Evolutionary conservation across 2,888 invertebrate genomes (phyloP), one percentile per base, ranked within the genome.

Genomic region (Gymnoscelis rufifasciata): DNA sequence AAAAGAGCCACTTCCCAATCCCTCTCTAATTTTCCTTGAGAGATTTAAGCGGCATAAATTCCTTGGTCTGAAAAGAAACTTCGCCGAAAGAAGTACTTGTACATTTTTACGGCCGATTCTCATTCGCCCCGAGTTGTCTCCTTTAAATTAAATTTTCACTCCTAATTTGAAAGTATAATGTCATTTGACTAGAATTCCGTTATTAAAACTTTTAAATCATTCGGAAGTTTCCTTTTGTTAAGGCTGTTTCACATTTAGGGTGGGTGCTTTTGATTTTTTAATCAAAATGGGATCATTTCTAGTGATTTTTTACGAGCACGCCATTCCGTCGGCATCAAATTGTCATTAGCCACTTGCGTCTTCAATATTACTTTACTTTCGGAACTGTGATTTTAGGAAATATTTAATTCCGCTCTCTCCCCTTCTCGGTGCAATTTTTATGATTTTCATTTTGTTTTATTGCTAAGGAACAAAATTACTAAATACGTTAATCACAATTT

Each of bases 131-230:
- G 78, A 83, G 74, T 86, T 87, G 87, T 86, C 86, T 81, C 86
- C 84, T 87, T 88, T 88, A 88, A 89, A 89, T 89, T 89, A 88
- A 89, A 89, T 89, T 89, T 89, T 88, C 88, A 88, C 88, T 88
- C 86, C 84, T 83, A 89, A 89, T 89, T 89, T 89, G 88, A 89
- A 89, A 89, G 88, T 89, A 88, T 89, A 89, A 89, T 88, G 89
- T 88, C 88, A 88, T 89, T 84, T 82, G 80, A 88, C 84, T 89
- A 82, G 88, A 78, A 88, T 82, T 83, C 74, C 78, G 86, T 88
- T 89, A 89, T 88, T 89, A 89, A 88, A 89, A 88, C 83, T 86
- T 88, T 86, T 88, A 88, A 88, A 89, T 89, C 88, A 89, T 89
- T 82, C 78, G 75, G 75, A 83, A 81, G 75, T 80, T 79, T 77